Conservation (phyloP, 2,113 vertebrate genomes). For the Astatotilapia flaviijosephi region DNA sequence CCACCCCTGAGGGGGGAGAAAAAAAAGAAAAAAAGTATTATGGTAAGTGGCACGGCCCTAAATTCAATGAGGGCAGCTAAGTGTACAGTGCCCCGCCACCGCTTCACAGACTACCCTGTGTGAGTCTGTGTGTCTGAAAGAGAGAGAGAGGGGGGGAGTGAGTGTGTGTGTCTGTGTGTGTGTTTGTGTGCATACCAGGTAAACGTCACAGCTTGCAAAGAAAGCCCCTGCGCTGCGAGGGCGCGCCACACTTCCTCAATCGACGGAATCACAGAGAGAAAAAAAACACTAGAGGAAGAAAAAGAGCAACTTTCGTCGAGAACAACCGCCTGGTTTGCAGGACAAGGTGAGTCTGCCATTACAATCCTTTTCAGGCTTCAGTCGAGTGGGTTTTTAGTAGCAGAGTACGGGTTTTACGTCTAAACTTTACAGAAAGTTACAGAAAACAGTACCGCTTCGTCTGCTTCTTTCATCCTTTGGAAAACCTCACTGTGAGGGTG, state of each 20-base stretch:
- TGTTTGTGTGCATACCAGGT: conserved; percentile 16
- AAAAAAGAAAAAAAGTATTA: background rate
- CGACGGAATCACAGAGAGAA: conserved; percentile 47
- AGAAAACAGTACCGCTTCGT: background rate
- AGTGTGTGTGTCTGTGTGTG: background rate
- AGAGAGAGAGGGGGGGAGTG: background rate
- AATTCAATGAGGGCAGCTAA: background rate
- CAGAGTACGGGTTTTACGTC: background rate
- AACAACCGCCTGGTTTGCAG: background rate
- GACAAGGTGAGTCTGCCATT: conserved; percentile 35
- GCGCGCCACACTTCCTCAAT: conserved; percentile 65
- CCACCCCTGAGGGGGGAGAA: background rate
- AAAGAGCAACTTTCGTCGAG: conserved; percentile 9
- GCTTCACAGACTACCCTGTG: background rate
- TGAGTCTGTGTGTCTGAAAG: background rate
- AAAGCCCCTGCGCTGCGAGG: conserved; percentile 11
- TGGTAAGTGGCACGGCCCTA: background rate
- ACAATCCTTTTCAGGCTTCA: background rate
- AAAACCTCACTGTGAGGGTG: background rate
- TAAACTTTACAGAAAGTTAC: background rate
- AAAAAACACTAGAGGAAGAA: conserved; percentile 15
- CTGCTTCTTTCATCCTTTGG: background rate
- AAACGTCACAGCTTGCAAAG: conserved; percentile 52
- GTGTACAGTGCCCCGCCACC: background rate
- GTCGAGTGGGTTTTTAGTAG: background rate